Conservation (phyloP, 2,888 invertebrate species). For the Pristionchus mayeri region DNA sequence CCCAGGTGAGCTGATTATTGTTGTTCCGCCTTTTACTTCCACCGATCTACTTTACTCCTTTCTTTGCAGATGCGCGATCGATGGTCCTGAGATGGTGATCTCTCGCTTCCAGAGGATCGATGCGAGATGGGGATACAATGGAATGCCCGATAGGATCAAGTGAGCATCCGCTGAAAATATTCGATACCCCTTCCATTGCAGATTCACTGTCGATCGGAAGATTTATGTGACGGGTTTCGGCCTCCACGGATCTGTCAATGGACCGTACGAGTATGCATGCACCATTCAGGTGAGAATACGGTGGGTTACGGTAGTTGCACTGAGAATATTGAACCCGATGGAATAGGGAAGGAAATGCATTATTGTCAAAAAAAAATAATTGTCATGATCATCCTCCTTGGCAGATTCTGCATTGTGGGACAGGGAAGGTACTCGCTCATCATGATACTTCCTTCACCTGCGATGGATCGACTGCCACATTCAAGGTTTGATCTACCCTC, state of each 20-base stretch:
- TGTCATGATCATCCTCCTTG: slow-evolving; percentile 3
- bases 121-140: slow-evolving; percentile 88
- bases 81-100: slow-evolving; percentile 83
- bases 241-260: slow-evolving; percentile 87
- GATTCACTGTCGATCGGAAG: slow-evolving; percentile 86
- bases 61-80: slow-evolving; percentile 84
- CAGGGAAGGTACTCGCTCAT: slow-evolving; percentile 84
- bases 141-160: slow-evolving; percentile 87
- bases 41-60: too few relatives aligned
- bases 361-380: too few relatives aligned
- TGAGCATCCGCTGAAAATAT: slow-evolving; percentile 70
- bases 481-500: slow-evolving; percentile 77
- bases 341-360: neutral
- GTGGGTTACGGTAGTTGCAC: too few relatives aligned
- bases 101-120: slow-evolving; percentile 85
- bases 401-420: slow-evolving; percentile 85
- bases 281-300: slow-evolving; percentile 81
- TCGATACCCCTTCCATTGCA: slow-evolving; percentile 70
- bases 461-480: slow-evolving; percentile 87
- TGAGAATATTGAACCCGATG: too few relatives aligned
- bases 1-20: neutral
- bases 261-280: slow-evolving; percentile 85
- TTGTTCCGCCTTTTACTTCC: too few relatives aligned
- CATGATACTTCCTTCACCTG: slow-evolving; percentile 86
- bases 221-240: slow-evolving; percentile 90